Base-by-base conservation (phyloP, 2,113 vertebrate genomes). In the Platysteira castanea region DNA sequence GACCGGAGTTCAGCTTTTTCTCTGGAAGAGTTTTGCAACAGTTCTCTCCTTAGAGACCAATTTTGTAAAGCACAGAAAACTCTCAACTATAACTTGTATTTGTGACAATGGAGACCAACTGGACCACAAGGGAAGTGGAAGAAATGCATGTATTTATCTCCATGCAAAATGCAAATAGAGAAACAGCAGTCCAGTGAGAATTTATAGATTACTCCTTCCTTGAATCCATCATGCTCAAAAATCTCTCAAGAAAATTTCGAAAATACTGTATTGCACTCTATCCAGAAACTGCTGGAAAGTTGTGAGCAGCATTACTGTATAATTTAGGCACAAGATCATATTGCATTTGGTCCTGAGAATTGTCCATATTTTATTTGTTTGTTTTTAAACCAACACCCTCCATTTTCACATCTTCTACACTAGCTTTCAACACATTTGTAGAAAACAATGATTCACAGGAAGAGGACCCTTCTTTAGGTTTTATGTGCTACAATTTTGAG, bases 11-110 rank as follows among this genome's bases (percentile, higher is more conserved):
- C 76, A 96, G 68, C 79, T 94, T 87, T 76, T 57, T 23, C 41
- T 79, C 89, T 76, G 35, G 6, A 96, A 79, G 56, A 61, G 44
- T 93, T 94, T 84, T 92, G 78, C 52, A 95, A 94, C 22, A 53
- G 47, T 17, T 73, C 13, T 56, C 15, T 68, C 69, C 79, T 75
- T 27, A 60, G 79, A 86, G 60, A 90, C 52, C 31, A 15, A 18
- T 81, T 95, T 86, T 90, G 56, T 59, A 68, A 76, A 95, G 65
- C 3, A 1, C 35, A 84, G 69, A 90, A 83, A 77, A 71, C 61
- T 64, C 85, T 86, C 85, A 86, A 41, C 71, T 68, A 22, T 78
- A 75, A 61, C 64, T 88, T 23, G 15, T 10, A 78, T 87, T 59
- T 89, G 41, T 76, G 68, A 90, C 86, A 93, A 71, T 33, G 15